Conservation (phyloP, 2,797 vertebrate species). For the Hirundo rustica region DNA sequence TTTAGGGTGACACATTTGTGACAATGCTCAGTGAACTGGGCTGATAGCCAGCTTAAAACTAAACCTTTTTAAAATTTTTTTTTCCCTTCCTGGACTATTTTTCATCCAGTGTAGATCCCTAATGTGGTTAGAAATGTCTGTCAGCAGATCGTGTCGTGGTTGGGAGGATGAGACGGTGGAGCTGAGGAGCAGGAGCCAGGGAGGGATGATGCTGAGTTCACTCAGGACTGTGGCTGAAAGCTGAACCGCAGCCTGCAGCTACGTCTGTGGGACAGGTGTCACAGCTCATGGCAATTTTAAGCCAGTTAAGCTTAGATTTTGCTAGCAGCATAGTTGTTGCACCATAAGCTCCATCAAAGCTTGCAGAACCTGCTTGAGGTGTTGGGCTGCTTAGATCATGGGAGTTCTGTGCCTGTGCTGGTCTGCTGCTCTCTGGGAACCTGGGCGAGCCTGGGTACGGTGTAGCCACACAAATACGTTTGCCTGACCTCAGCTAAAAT, state of each 20-base stretch:
- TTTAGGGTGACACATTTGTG: not conserved
- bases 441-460: not conserved
- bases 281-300: not conserved
- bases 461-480: not conserved
- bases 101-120: not conserved
- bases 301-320: not conserved
- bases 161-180: not conserved
- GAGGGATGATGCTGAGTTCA: not conserved
- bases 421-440: not conserved
- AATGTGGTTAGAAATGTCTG: not conserved
- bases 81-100: not conserved
- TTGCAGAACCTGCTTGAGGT: constrained; percentile 29
- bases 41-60: not conserved
- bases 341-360: not conserved
- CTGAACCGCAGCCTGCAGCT: constrained; percentile 27
- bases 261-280: not conserved
- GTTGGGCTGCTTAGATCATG: not conserved
- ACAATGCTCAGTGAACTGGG: not conserved
- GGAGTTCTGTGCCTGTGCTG: not conserved
- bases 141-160: fast-evolving
- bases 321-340: not conserved
- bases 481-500: not conserved
- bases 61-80: not conserved
- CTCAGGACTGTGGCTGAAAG: not conserved
- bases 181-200: not conserved